Evolutionary conservation across 2,888 invertebrate genomes (phyloP).

Genomic region (Cosmia trapezina): DNA sequence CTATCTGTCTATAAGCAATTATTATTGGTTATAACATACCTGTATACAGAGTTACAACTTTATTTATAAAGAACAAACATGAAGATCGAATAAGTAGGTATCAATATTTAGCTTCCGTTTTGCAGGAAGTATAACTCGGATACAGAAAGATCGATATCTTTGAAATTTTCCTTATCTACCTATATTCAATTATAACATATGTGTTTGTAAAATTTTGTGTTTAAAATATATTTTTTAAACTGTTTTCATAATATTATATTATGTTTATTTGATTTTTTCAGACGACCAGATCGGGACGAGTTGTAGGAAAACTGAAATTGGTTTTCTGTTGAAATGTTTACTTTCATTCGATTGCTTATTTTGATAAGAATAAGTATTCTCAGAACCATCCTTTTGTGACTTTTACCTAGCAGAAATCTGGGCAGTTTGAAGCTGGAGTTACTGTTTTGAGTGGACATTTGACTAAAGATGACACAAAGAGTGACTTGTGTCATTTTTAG

Average conservation of each 20-base stretch:
- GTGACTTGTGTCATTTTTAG: neutral
- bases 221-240: neutral
- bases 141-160: neutral
- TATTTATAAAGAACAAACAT: slow-evolving; percentile 9
- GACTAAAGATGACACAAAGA: too few relatives aligned
- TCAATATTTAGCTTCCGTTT: slow-evolving; percentile 33
- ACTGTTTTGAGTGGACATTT: too few relatives aligned
- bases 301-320: slow-evolving; percentile 8
- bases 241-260: neutral
- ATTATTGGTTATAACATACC: slow-evolving; percentile 26
- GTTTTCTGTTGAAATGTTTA: slow-evolving; percentile 20
- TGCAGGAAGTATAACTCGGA: slow-evolving; percentile 22
- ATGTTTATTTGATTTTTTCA: neutral
- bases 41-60: slow-evolving; percentile 9
- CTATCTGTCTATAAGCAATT: slow-evolving; percentile 10
- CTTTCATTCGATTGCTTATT: slow-evolving; percentile 4
- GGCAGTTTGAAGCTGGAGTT: neutral
- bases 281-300: neutral
- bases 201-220: neutral
- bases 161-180: slow-evolving; percentile 7
- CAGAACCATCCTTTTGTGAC: neutral
- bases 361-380: neutral
- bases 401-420: neutral
- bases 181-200: neutral
- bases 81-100: slow-evolving; percentile 16